phyloP scores from a whole-genome alignment of 1,140 invertebrate species.

The Druon quercuslanigerum region DNA sequence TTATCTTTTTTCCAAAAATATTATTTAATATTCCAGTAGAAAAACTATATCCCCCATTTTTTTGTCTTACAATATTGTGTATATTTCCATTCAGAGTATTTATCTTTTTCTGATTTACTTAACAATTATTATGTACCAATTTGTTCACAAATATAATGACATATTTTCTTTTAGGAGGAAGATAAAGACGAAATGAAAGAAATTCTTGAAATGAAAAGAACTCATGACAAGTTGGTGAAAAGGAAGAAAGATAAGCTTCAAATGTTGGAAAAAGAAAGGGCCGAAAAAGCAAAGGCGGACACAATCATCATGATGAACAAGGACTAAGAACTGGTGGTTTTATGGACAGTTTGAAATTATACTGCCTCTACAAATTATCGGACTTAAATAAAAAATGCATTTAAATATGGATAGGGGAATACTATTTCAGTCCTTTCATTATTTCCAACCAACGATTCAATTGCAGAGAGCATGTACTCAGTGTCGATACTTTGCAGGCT shows the following conservation, averaged over 20 bases:
- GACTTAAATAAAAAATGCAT: slow-evolving; percentile 1
- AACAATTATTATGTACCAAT: not conserved
- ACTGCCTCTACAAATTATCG: not conserved
- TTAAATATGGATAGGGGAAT: not conserved
- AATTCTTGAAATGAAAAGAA: slow-evolving; percentile 92
- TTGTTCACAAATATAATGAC: slow-evolving; percentile 2
- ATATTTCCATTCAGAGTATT: slow-evolving; percentile 5
- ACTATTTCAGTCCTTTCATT: not conserved
- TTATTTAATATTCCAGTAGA: too few species aligned
- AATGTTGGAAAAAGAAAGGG: slow-evolving; percentile 41
- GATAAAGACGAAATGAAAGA: slow-evolving; percentile 96
- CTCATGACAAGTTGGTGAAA: slow-evolving; percentile 85
- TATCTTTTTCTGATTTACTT: not conserved
- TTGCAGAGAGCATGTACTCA: too few species aligned
- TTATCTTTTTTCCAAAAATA: too few species aligned
- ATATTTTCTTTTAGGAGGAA: slow-evolving; percentile 82
- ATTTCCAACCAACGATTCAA: too few species aligned
- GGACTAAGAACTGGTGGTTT: not conserved
- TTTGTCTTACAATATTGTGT: slow-evolving; percentile 2
- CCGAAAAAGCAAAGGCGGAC: slow-evolving; percentile 21
- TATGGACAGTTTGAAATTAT: not conserved
- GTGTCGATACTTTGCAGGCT: slow-evolving; percentile 14
- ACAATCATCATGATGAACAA: slow-evolving; percentile 1
- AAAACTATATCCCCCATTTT: too few species aligned
- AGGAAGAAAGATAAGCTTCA: slow-evolving; percentile 77